These are phyloP conservation scores for Perccottus glenii DNA, from an alignment of 2,113 vertebrate species.

Conservation along the genomic window DNA sequence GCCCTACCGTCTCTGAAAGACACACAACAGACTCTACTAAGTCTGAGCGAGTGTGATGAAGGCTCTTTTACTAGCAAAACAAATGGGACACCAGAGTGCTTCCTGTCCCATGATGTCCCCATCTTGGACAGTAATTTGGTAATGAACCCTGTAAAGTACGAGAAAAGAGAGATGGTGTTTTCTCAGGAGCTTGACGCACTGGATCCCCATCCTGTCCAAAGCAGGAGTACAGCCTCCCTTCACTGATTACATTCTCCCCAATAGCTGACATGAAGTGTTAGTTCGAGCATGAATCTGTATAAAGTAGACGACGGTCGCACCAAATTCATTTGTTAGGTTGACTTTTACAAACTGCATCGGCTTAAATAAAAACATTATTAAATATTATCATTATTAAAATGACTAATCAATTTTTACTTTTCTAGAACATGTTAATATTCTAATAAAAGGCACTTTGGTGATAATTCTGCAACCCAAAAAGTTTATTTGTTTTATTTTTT, in stretches of 20 bases:
- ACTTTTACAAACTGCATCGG: background rate
- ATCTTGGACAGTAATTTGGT: slow-evolving; percentile 33
- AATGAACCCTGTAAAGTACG: slow-evolving; percentile 3
- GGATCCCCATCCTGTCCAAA: slow-evolving; percentile 45
- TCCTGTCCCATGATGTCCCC: background rate
- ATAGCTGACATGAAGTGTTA: slow-evolving; percentile 70
- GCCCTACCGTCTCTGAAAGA: slow-evolving; percentile 20
- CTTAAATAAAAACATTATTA: background rate
- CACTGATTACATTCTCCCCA: slow-evolving; percentile 75
- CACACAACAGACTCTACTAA: background rate
- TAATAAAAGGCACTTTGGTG: background rate
- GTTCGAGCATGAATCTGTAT: background rate
- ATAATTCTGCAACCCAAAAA: too few species aligned
- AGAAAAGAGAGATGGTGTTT: slow-evolving; percentile 56
- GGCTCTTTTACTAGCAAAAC: slow-evolving; percentile 24
- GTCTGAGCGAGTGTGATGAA: too few species aligned
- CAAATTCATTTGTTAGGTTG: background rate
- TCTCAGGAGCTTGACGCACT: slow-evolving; percentile 74
- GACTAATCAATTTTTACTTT: background rate
- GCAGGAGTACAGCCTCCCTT: slow-evolving; percentile 64
- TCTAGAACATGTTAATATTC: background rate
- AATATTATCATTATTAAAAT: background rate
- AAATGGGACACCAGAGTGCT: slow-evolving; percentile 13
- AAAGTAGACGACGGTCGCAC: too few species aligned
- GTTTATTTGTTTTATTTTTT: too few species aligned